phyloP scores from a whole-genome alignment of 2,888 invertebrate genomes.

The Brachyptera risi region DNA sequence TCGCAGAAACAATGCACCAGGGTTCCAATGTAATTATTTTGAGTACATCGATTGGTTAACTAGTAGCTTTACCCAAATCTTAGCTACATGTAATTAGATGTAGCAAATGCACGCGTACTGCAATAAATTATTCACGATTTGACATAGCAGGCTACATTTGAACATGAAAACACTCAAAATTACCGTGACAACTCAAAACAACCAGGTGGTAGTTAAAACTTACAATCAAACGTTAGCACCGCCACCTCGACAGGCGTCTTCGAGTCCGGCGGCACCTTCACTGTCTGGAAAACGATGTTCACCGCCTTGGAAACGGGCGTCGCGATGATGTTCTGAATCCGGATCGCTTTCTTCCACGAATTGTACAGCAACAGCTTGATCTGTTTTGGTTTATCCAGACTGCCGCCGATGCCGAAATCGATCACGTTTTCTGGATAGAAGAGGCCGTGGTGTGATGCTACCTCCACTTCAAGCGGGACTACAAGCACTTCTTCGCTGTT shows the following conservation, averaged over 20 bases:
- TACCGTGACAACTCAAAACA: too few species aligned
- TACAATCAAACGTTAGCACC: conserved; percentile 66
- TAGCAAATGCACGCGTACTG: too few species aligned
- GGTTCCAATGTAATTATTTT: too few species aligned
- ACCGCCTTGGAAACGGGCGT: conserved; percentile 62
- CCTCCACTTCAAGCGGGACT: conserved; percentile 81
- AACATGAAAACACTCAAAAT: too few species aligned
- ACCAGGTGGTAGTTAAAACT: too few species aligned
- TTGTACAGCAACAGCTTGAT: conserved; percentile 63
- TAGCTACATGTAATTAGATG: too few species aligned
- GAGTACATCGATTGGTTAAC: too few species aligned
- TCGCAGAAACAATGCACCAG: too few species aligned
- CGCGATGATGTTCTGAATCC: conserved; percentile 57
- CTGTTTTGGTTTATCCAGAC: conserved; percentile 59
- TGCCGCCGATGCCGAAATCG: conserved; percentile 79
- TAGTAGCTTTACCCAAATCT: too few species aligned
- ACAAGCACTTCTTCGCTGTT: conserved; percentile 64
- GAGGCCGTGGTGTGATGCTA: conserved; percentile 63
- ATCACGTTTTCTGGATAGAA: conserved; percentile 73
- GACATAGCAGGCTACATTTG: too few species aligned
- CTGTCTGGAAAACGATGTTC: conserved; percentile 61
- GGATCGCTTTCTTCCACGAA: conserved; percentile 61
- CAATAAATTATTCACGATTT: too few species aligned
- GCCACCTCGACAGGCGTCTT: conserved; percentile 60
- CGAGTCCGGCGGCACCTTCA: conserved; percentile 61